phyloP scores from a whole-genome alignment of 2,888 invertebrate species.

The Harpalus rubripes region DNA sequence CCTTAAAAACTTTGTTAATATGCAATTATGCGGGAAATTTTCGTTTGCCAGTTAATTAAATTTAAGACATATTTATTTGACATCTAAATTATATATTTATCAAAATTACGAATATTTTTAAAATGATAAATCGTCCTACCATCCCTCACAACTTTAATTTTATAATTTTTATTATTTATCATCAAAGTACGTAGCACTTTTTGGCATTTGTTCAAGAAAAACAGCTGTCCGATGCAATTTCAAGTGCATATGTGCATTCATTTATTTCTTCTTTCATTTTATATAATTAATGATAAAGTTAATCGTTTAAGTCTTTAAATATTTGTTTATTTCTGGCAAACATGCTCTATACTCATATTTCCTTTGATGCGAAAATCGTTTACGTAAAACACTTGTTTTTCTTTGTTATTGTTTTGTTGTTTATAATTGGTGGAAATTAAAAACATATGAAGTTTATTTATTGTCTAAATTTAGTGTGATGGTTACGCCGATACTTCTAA shows the following conservation, averaged over 20 bases:
- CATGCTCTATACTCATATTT: background rate
- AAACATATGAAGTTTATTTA: conserved; percentile 1
- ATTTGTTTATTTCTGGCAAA: background rate
- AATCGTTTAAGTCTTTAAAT: background rate
- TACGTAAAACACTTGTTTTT: background rate
- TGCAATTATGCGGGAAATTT: too few species aligned
- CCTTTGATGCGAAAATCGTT: background rate
- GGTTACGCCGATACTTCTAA: too few species aligned
- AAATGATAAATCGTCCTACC: too few species aligned
- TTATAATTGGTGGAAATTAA: background rate
- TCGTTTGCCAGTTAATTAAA: too few species aligned
- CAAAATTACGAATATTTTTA: too few species aligned
- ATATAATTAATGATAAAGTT: background rate
- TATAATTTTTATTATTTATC: background rate
- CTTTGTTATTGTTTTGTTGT: conserved; percentile 15
- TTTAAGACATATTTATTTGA: too few species aligned
- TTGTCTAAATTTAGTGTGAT: background rate
- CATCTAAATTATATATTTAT: too few species aligned
- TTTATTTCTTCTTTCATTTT: background rate
- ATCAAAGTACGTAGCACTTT: background rate
- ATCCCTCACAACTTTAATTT: too few species aligned
- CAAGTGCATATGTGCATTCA: conserved; percentile 1
- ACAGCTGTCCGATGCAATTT: background rate
- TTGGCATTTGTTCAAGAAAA: background rate
- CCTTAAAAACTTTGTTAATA: too few species aligned